phyloP scores from a whole-genome alignment of 2,888 invertebrate genomes.

The Cataglyphis albicans region DNA sequence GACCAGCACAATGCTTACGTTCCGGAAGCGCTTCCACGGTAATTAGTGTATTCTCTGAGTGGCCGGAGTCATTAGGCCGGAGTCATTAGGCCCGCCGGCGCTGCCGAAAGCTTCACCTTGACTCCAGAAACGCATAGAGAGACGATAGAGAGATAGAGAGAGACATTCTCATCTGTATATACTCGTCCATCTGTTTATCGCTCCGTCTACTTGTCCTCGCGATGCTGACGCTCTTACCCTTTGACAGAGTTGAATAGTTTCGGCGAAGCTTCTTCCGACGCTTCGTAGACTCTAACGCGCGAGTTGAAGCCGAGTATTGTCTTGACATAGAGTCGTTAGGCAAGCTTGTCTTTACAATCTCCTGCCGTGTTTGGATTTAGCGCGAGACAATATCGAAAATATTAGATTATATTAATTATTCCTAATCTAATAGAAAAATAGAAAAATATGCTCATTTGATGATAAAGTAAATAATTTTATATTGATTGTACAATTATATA shows the following conservation, averaged over 20 bases:
- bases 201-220: constrained; percentile 31
- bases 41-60: constrained; percentile 83
- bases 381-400: constrained; percentile 5
- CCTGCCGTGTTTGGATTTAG: constrained; percentile 28
- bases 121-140: constrained; percentile 1
- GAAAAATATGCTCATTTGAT: too few relatives aligned
- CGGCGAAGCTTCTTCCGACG: constrained; percentile 34
- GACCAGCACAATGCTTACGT: constrained; percentile 75
- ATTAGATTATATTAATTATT: too few relatives aligned
- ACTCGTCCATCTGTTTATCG: constrained; percentile 31
- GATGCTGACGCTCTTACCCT: constrained; percentile 21
- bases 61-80: constrained; percentile 82
- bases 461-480: too few relatives aligned
- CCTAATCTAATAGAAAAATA: too few relatives aligned
- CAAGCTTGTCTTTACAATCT: constrained; percentile 25
- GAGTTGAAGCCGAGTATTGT: constrained; percentile 25
- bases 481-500: too few relatives aligned
- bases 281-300: constrained; percentile 30
- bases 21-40: constrained; percentile 79
- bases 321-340: constrained; percentile 23
- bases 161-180: constrained; percentile 14
- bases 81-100: constrained; percentile 80
- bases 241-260: constrained; percentile 47
- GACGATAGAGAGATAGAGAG: constrained; percentile 11
- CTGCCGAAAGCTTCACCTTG: constrained; percentile 72